Evolutionary conservation across 2,888 invertebrate genomes (phyloP), one percentile per base, ranked within the genome.

Genomic region (Lasioglossum malachurum): DNA sequence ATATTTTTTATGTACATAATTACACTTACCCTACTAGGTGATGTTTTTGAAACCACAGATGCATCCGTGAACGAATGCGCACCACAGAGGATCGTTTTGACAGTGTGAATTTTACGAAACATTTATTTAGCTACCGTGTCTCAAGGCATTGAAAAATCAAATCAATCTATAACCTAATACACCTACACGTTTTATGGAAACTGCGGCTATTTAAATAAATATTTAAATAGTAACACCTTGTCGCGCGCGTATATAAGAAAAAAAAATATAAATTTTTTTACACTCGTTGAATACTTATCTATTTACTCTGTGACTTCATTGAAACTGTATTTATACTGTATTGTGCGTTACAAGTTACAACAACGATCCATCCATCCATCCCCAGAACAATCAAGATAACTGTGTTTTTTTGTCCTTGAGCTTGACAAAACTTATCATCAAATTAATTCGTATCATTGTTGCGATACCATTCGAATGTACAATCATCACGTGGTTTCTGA

Each of bases 51-150:
- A 44, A 75, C 35, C 46, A 71, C 72, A 35, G 53, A 84, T 83
- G 85, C 53, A 31, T 86, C 81, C 4, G 89, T 88, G 3, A 88
- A 91, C 35, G 82, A 80, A 64, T 80, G 81, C 31, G 67, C 80
- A 14, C 38, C 86, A 80, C 84, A 79, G 0, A 73, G 23, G 27
- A 87, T 53, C 23, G 44, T 74, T 38, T 80, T 87, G 67, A 86
- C 71, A 23, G 74, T 60, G 27, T 82, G 57, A 41, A 75, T 64
- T 80, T 87, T 91, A 0, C 91, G 90, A 86, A 91, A 91, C 91
- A 91, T 91, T 88, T 85, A 79, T 91, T 87, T 85, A 79, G 69
- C 0, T 10, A 10, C 8, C n/a, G 44, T 10, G 41, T 44, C 5
- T 2, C 41, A 16, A 53, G 53, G 31, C 23, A 69, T 38, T 69